These are phyloP conservation scores for Platyura marginata DNA, from an alignment of 1,140 invertebrate genomes.

Conservation along the genomic window DNA sequence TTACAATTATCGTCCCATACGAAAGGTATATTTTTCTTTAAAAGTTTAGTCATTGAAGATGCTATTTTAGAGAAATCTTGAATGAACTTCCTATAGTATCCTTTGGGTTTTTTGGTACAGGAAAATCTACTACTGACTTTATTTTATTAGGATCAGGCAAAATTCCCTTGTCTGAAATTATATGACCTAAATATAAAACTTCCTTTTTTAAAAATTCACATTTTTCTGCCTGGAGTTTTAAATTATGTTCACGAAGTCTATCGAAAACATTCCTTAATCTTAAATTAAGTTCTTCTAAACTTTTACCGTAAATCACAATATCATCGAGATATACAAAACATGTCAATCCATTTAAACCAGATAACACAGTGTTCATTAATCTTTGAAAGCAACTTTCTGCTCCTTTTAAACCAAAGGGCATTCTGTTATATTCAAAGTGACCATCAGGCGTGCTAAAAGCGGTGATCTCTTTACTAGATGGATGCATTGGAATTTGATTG, in stretches of 20 bases:
- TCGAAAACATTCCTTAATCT: no score
- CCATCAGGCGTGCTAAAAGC: conserved; percentile 21
- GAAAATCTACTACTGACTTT: no score
- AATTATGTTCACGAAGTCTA: conserved; percentile 18
- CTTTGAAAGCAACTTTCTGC: no score
- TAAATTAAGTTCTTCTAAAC: no score
- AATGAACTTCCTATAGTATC: no score
- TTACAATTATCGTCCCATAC: no score
- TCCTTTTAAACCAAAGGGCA: conserved; percentile 27
- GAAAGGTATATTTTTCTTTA: no score
- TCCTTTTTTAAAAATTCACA: conserved; percentile 22
- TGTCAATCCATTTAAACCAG: no score
- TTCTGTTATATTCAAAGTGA: conserved; percentile 16
- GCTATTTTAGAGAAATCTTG: conserved; percentile 13
- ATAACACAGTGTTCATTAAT: no score
- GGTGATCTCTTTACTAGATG: conserved; percentile 24
- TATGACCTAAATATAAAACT: conserved; percentile 25
- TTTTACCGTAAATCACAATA: no score
- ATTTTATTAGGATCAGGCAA: conserved; percentile 24
- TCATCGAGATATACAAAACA: no score
- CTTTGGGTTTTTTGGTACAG: no score
- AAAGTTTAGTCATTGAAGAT: conserved; percentile 23
- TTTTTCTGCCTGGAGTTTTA: conserved; percentile 21
- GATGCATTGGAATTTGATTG: conserved; percentile 26
- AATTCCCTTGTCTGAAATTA: conserved; percentile 22